Evolutionary conservation across 2,113 vertebrate genomes (phyloP).

Genomic region (Callipepla squamata): DNA sequence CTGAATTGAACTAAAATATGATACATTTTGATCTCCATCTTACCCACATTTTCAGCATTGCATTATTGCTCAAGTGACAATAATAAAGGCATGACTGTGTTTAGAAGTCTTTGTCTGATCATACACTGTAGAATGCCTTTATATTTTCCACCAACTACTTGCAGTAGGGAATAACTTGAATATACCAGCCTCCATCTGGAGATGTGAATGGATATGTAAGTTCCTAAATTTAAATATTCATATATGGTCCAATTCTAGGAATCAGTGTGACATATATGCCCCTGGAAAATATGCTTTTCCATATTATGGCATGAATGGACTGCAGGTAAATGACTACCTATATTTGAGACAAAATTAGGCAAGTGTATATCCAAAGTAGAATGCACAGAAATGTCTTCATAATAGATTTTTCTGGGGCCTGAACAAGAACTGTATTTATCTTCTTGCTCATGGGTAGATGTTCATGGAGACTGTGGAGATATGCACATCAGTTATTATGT

Average conservation of each 20-base stretch:
- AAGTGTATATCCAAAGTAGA: neutral
- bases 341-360: neutral
- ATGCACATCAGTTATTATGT: neutral
- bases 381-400: neutral
- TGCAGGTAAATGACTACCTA: neutral
- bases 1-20: constrained; percentile 47
- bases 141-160: neutral
- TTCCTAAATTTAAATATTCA: neutral
- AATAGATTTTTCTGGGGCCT: neutral
- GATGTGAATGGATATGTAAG: neutral
- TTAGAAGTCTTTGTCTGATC: neutral
- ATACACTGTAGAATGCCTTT: neutral
- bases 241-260: neutral
- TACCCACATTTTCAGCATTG: neutral
- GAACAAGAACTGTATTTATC: neutral
- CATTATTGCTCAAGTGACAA: neutral
- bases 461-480: neutral
- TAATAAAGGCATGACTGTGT: neutral
- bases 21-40: constrained; percentile 37
- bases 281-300: neutral
- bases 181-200: neutral
- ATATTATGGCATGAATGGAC: neutral
- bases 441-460: neutral
- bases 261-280: neutral
- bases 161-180: neutral